phyloP scores from a whole-genome alignment of 2,113 vertebrate genomes.

The Mustela lutreola region DNA sequence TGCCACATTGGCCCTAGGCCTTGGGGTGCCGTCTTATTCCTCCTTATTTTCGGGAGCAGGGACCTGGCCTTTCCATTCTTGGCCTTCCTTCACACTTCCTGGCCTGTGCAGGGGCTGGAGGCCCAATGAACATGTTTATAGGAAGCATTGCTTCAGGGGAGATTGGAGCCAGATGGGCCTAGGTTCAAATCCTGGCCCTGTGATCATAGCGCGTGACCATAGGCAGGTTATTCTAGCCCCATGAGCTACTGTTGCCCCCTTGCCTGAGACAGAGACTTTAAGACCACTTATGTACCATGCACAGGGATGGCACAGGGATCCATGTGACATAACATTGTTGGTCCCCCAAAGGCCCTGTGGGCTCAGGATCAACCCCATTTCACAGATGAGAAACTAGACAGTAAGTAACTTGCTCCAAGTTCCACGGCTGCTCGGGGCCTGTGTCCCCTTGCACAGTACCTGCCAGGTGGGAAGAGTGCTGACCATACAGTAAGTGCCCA shows the following conservation, averaged over 20 bases:
- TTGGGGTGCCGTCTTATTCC: neutral
- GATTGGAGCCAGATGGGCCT: neutral
- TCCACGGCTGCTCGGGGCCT: neutral
- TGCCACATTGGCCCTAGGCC: neutral
- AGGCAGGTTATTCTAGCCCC: neutral
- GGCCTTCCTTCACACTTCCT: neutral
- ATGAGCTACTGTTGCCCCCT: neutral
- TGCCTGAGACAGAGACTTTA: neutral
- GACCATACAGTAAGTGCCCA: fast-evolving
- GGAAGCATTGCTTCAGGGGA: neutral
- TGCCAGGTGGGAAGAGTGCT: neutral
- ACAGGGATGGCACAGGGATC: no score
- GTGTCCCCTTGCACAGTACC: neutral
- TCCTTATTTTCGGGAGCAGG: neutral
- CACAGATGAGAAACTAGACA: neutral
- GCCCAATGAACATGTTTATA: neutral
- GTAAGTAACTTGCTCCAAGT: neutral
- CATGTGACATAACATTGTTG: fast-evolving
- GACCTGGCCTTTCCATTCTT: fast-evolving
- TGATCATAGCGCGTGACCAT: fast-evolving
- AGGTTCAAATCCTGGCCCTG: neutral
- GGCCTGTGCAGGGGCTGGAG: neutral
- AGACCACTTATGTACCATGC: neutral
- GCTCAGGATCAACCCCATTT: neutral
- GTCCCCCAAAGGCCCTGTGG: neutral